Base-by-base conservation (phyloP, 2,888 invertebrate genomes). In the Rhogogaster chlorosoma region DNA sequence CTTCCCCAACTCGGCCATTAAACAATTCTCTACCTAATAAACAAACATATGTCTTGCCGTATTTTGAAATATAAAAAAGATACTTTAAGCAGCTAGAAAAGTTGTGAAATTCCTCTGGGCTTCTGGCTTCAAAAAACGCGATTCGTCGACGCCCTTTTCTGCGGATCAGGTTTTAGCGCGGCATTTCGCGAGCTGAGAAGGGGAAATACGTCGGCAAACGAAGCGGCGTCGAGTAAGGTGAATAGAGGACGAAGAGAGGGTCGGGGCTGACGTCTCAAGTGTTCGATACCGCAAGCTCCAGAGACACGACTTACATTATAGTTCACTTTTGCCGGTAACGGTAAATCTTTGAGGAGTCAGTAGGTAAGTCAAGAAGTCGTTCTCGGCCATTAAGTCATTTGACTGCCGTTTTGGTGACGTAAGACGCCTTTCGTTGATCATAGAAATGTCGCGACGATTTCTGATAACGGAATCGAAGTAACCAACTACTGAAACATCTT, bases 241-340 rank as follows among this genome's bases (percentile, higher is more conserved):
- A 32, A 49, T 15, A 73, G 77, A 53, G 53, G 45, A 18, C 2
- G 29, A 78, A 36, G 32, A 32, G 32, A 78, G 78, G 32, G 67
- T 32, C 22, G 67, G 67, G 67, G 45, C 42, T 42, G 22, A 83
- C 83, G 70, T 83, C 67, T 70, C 83, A 83, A 67, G 83, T 83
- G 83, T 83, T 83, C 83, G 89, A 90, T 92, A 92, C 91, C 91
- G 91, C 91, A 92, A 92, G 92, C 90, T 91, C 91, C 92, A 92
- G 91, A 92, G 83, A 85, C 91, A 92, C 91, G 88, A 90, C 91
- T 92, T 89, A 83, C 83, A 83, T 83, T 83, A 80, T 80, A 91
- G 91, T 92, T 92, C 91, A 92, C 91, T 92, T 92, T 92, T 92
- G 92, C 92, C 91, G 88, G 90, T 92, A 92, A 92, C 91, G 91